Conservation (phyloP, 2,888 invertebrate genomes). For the Drosophila subsilvestris region DNA sequence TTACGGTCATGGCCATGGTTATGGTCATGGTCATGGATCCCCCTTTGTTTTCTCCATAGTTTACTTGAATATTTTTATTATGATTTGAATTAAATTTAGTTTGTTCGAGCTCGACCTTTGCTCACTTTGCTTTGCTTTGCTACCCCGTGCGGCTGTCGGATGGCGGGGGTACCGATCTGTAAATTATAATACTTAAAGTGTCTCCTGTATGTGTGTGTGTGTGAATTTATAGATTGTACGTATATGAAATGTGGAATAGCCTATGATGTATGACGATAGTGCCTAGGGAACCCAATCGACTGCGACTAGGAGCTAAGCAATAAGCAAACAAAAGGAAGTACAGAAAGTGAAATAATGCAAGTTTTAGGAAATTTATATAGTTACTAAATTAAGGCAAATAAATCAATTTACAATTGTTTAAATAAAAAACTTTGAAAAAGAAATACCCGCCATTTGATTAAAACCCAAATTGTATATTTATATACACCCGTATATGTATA, state of each 20-base stretch:
- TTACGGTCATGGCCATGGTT: too few species aligned
- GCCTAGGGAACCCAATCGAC: conserved; percentile 11
- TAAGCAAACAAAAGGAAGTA: conserved; percentile 27
- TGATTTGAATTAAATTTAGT: conserved; percentile 1
- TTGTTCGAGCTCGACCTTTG: conserved; percentile 18
- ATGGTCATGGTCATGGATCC: too few species aligned
- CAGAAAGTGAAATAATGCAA: conserved; percentile 31
- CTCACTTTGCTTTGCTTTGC: neutral
- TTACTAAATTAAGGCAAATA: conserved; percentile 53
- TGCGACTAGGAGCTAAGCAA: conserved; percentile 44
- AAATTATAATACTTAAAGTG: conserved; percentile 21
- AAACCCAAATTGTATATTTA: too few species aligned
- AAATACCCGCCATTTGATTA: neutral
- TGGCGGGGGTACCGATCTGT: conserved; percentile 4
- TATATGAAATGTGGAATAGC: conserved; percentile 5
- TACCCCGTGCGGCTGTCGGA: neutral
- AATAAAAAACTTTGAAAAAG: conserved; percentile 36
- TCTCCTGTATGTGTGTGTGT: conserved; percentile 12
- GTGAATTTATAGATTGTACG: conserved; percentile 27
- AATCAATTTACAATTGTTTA: conserved; percentile 59
- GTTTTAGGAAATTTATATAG: conserved; percentile 72
- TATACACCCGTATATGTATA: too few species aligned
- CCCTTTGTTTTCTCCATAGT: conserved; percentile 12
- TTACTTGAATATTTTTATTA: conserved; percentile 21
- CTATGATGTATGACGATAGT: conserved; percentile 3